Conservation (phyloP, 2,113 vertebrate genomes). For the Solea solea region DNA sequence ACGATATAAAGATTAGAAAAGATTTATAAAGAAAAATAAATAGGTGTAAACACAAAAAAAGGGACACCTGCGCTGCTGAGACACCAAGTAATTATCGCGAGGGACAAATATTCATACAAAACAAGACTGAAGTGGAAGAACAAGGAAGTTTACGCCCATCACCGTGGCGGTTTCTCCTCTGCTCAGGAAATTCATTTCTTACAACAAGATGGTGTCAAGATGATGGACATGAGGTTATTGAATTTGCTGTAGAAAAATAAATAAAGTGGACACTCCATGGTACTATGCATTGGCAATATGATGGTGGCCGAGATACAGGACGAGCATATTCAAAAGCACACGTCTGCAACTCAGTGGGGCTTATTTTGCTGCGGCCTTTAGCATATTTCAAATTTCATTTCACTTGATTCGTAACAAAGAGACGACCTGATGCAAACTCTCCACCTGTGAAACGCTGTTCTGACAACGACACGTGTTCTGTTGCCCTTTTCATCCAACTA, state of each 20-base stretch:
- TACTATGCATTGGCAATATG: neutral
- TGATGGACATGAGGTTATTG: neutral
- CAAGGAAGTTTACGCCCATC: too few relatives aligned
- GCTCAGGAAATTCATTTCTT: conserved; percentile 51
- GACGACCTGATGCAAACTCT: too few relatives aligned
- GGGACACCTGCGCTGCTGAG: neutral
- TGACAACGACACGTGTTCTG: too few relatives aligned
- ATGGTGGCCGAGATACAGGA: neutral
- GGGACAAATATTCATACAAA: too few relatives aligned
- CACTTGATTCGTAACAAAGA: too few relatives aligned
- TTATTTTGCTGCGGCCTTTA: neutral
- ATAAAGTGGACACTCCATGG: conserved; percentile 5
- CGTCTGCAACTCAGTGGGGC: neutral
- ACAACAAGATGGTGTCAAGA: conserved; percentile 12
- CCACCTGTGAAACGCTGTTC: too few relatives aligned
- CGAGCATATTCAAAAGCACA: neutral
- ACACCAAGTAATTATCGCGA: neutral
- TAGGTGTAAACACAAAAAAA: conserved; percentile 5
- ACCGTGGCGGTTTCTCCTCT: neutral
- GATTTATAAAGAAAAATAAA: conserved; percentile 18
- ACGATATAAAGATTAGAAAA: conserved; percentile 16
- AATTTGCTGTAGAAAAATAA: neutral
- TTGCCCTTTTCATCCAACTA: neutral
- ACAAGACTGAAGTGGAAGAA: neutral
- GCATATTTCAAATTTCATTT: neutral